Base-by-base conservation (phyloP, 2,888 invertebrate genomes). In the Melitaea athalia region DNA sequence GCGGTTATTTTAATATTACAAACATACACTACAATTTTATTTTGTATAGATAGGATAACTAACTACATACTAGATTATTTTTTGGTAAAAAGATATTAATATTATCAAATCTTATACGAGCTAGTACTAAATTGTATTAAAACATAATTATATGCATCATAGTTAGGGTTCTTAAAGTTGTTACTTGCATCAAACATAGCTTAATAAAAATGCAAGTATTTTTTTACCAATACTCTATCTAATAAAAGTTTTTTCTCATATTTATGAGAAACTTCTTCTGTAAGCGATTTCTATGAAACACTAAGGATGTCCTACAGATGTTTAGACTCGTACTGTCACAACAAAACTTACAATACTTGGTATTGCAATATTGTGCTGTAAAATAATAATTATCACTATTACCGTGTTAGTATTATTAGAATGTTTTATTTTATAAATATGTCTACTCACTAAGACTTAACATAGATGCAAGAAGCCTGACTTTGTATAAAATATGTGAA, bases 251-350 rank as follows among this genome's bases (percentile, higher is more conserved):
- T 17, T 31, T 1, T 14, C n/a, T 49, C 53, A 31, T 55, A n/a
- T n/a, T n/a, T n/a, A n/a, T n/a, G n/a, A n/a, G n/a, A 55, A 33
- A 55, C 12, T 33, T 14, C 2, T 55, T 33, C 31, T 55, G 31
- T 31, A 47, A 53, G 66, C 17, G 47, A 43, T 66, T 65, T 61
- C 66, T 61, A 61, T 53, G 60, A 66, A 66, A 45, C 42, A 5
- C 45, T 61, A 61, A 66, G 53, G 53, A 66, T 66, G 66, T 60
- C 52, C 60, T 61, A 53, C 60, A 66, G 60, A 60, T 66, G 53
- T 45, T 66, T 45, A 65, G 64, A 66, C 60, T 61, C 42, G 65
- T 66, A 50, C 49, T 52, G 65, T 52, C 60, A 53, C 52, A 52
- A 43, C 65, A 14, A n/a, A 55, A 31, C 31, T 55, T 33, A 55